Evolutionary conservation across 2,113 vertebrate species (phyloP), one percentile per base, ranked within the genome.

Genomic region (Saguinus imperator): DNA sequence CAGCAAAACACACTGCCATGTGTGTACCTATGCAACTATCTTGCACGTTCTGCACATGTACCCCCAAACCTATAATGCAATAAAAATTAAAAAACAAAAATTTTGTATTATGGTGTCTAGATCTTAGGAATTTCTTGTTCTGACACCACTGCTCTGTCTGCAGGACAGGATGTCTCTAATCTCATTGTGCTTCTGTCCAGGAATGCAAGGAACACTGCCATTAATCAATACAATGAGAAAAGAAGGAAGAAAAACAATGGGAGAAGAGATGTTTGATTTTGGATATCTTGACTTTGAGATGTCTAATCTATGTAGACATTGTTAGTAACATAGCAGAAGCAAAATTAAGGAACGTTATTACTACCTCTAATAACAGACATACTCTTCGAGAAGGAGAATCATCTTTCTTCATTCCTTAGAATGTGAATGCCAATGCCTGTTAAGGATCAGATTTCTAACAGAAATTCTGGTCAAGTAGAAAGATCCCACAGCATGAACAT

Each of bases 141-240:
- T 35, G n/a, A 70, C 3, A 21, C 0, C 0, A 8, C 16, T 55
- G 16, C 29, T 43, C 11, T 0, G 1, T 37, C 27, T n/a, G 8
- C 5, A 66, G 10, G 82, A 45, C 2, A 25, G 13, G 21, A n/a
- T 3, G 3, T 3, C 14, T 64, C 25, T 40, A n/a, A 35, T 27
- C 10, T 70, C 29, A 0, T 3, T 21, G 1, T 81, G 9, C 37
- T 58, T 58, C 8, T 50, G 25, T 2, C 20, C 9, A 70, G 2
- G 4, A 52, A 50, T 14, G 23, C 21, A 35, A 2, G 14, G 16
- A 23, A 40, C 3, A 50, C 13, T 27, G 18, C 7, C 66, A 87
- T 29, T 32, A 35, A 52, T 35, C 6, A 86, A 16, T 35, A 35
- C 5, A 35, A 16, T 20, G 3, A 27, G 4, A 1, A 57, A n/a